Evolutionary conservation across 2,888 invertebrate genomes (phyloP).

Genomic region (Choreutis nemorana): DNA sequence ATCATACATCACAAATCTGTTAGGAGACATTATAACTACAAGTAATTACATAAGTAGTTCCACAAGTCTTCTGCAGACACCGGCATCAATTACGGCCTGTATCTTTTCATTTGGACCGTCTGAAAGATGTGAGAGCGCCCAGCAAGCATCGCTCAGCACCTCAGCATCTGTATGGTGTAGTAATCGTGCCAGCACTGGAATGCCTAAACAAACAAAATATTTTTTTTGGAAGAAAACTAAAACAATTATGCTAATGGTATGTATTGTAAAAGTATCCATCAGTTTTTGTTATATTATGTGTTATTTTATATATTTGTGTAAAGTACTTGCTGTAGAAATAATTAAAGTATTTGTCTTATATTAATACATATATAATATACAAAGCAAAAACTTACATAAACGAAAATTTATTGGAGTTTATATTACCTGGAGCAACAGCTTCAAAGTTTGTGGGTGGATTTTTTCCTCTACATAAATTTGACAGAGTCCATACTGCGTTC

Average conservation of each 20-base stretch:
- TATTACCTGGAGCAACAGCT: slow-evolving; percentile 71
- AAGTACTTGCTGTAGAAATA: no score
- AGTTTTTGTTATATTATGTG: neutral
- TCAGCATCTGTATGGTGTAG: slow-evolving; percentile 89
- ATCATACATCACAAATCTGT: no score
- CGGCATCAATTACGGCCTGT: slow-evolving; percentile 95
- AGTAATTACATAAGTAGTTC: slow-evolving; percentile 65
- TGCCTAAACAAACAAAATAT: slow-evolving; percentile 54
- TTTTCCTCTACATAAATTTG: slow-evolving; percentile 97
- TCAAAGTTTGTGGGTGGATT: slow-evolving; percentile 93
- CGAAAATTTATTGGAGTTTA: neutral
- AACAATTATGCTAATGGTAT: neutral
- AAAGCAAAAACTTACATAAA: no score
- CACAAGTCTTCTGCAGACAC: slow-evolving; percentile 83
- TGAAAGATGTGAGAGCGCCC: slow-evolving; percentile 95
- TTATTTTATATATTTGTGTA: neutral
- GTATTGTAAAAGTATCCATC: neutral
- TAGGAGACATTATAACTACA: no score
- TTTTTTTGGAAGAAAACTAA: slow-evolving; percentile 1
- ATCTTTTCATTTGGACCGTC: slow-evolving; percentile 98
- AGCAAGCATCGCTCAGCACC: slow-evolving; percentile 93
- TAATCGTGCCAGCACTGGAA: slow-evolving; percentile 87
- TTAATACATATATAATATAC: no score
- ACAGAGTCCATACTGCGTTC: slow-evolving; percentile 98
- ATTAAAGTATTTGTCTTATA: no score